A percentile compares a stretch with the other conserved stretches of the same genome.
phyloP scores from a whole-genome alignment of 2,797 vertebrate genomes.

The Phrynocephalus vlangalii region DNA sequence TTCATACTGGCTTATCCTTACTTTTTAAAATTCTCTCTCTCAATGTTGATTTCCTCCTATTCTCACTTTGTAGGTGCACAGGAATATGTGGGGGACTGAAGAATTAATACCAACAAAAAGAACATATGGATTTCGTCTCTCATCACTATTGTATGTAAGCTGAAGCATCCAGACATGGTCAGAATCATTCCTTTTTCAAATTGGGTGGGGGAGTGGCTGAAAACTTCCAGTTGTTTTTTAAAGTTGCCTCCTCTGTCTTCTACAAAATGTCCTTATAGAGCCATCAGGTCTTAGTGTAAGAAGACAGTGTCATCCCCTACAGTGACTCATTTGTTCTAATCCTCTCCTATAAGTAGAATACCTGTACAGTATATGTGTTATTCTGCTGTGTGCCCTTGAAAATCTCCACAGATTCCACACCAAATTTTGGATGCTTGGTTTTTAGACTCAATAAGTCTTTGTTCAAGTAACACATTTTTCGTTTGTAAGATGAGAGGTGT shows the following conservation, averaged over 20 bases:
- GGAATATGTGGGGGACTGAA: background rate
- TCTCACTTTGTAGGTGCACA: slow-evolving; percentile 13
- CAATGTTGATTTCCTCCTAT: background rate
- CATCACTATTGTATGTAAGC: no score
- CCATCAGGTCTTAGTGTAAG: background rate
- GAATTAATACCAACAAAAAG: slow-evolving; percentile 45
- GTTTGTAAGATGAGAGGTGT: background rate
- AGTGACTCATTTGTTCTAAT: background rate
- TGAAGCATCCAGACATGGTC: no score
- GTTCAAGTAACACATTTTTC: background rate
- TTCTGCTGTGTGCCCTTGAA: slow-evolving; percentile 1
- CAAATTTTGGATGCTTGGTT: background rate
- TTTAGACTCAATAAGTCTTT: background rate
- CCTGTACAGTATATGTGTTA: background rate
- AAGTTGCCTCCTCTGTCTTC: background rate
- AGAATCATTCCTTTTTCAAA: background rate
- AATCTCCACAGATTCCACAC: background rate
- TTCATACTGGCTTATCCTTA: background rate
- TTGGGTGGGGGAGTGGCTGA: background rate
- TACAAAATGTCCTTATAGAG: background rate
- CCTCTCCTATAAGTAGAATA: background rate
- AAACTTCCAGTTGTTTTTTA: background rate
- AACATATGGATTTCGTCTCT: no score
- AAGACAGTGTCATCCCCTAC: background rate
- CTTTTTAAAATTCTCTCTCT: background rate